phyloP scores from a whole-genome alignment of 2,888 invertebrate species.

The Pachymerium ferrugineum region DNA sequence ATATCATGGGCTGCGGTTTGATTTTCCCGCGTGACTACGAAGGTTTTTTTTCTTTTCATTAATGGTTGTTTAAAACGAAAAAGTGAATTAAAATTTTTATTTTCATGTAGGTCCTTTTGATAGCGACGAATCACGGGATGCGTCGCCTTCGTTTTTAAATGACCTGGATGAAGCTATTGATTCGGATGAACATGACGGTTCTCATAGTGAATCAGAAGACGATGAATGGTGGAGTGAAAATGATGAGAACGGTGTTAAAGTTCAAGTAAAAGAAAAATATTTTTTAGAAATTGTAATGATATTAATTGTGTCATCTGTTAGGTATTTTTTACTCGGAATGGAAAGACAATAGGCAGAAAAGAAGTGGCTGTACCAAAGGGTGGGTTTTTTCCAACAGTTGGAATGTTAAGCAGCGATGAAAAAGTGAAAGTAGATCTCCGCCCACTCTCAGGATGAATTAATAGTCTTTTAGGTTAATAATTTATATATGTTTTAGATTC shows the following conservation, averaged over 20 bases:
- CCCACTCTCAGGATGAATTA: conserved; percentile 52
- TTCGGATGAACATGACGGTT: conserved; percentile 41
- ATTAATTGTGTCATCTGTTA: conserved; percentile 38
- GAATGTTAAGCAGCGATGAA: conserved; percentile 54
- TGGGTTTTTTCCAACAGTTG: conserved; percentile 54
- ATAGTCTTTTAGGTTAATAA: neutral
- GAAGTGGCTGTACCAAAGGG: conserved; percentile 53
- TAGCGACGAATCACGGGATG: conserved; percentile 41
- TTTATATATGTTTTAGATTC: neutral
- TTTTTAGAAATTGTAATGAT: neutral
- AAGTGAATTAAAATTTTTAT: too few species aligned
- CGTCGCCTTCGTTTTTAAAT: conserved; percentile 40
- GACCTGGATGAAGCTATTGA: conserved; percentile 39
- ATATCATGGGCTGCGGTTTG: conserved; percentile 55
- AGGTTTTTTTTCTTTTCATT: too few species aligned
- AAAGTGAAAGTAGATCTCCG: conserved; percentile 53
- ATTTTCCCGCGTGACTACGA: conserved; percentile 50
- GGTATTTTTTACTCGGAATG: conserved; percentile 55
- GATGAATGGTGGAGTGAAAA: conserved; percentile 48
- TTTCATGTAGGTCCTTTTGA: conserved; percentile 44
- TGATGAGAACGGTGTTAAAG: conserved; percentile 44
- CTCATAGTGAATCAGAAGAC: conserved; percentile 46
- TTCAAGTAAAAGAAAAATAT: conserved; percentile 41
- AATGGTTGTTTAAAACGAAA: too few species aligned
- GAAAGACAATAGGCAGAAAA: conserved; percentile 51